Evolutionary conservation across 37 sponge, comb jelly and placozoan genomes (phyloP).

Genomic region (Agelas oroides): DNA sequence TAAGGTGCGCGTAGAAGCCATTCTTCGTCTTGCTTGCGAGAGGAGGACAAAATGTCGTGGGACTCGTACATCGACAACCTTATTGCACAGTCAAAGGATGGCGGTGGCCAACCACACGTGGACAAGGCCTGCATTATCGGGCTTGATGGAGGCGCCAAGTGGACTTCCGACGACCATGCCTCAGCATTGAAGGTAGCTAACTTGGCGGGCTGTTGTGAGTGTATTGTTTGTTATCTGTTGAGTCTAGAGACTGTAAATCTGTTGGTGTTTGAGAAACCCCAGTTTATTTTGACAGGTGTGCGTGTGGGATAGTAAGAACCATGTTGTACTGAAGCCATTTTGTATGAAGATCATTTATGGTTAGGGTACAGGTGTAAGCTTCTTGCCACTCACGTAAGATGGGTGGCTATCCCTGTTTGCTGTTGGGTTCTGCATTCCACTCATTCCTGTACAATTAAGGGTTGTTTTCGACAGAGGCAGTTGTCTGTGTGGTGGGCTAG

Average conservation of each 20-base stretch:
- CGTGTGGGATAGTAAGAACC: neutral
- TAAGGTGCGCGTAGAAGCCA: neutral
- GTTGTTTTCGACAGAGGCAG: too few relatives aligned
- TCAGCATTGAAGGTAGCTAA: constrained; percentile 59
- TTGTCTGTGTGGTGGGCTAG: too few relatives aligned
- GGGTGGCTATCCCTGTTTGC: too few relatives aligned
- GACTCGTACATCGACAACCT: constrained; percentile 91
- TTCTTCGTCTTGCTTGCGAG: too few relatives aligned
- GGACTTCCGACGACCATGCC: constrained; percentile 72
- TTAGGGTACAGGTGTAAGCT: too few relatives aligned
- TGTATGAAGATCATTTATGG: too few relatives aligned
- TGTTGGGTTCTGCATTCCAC: too few relatives aligned
- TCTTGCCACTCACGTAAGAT: too few relatives aligned
- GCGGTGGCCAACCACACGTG: constrained; percentile 55
- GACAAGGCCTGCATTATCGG: constrained; percentile 86
- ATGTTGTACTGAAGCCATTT: neutral
- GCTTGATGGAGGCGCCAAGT: constrained; percentile 76
- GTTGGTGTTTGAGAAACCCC: neutral
- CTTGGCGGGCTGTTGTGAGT: neutral
- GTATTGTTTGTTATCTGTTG: neutral
- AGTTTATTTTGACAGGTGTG: too few relatives aligned
- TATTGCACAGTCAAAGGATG: constrained; percentile 76
- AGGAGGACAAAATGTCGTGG: constrained; percentile 70
- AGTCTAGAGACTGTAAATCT: too few relatives aligned
- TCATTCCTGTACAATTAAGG: too few relatives aligned